Evolutionary conservation across 2,888 invertebrate genomes (phyloP).

Genomic region (Neocrepidodera transversa): DNA sequence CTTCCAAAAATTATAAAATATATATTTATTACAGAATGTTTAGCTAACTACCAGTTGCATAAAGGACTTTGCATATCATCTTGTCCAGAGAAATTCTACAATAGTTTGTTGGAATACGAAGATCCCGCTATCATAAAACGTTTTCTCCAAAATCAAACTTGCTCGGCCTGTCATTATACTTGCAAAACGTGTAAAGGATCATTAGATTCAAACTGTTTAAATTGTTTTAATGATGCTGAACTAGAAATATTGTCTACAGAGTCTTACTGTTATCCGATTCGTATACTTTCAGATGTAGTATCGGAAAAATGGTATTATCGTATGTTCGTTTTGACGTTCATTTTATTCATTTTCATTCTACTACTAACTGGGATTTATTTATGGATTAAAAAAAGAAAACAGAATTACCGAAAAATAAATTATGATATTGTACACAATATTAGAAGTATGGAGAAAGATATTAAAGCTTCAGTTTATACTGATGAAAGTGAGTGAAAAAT

Average conservation of each 20-base stretch:
- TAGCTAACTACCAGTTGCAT: slow-evolving; percentile 67
- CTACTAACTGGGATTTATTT: slow-evolving; percentile 31
- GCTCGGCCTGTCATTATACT: slow-evolving; percentile 77
- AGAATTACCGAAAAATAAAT: slow-evolving; percentile 39
- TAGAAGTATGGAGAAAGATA: slow-evolving; percentile 50
- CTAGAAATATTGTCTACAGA: slow-evolving; percentile 59
- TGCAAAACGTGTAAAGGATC: slow-evolving; percentile 75
- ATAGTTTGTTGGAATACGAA: slow-evolving; percentile 45
- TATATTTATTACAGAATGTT: slow-evolving; percentile 68
- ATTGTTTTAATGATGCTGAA: slow-evolving; percentile 72
- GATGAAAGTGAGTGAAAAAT: too few species aligned
- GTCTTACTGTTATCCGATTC: slow-evolving; percentile 56
- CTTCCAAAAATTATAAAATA: neutral
- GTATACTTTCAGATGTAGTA: slow-evolving; percentile 40
- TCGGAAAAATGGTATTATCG: slow-evolving; percentile 53
- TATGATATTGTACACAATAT: slow-evolving; percentile 47
- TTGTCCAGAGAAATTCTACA: slow-evolving; percentile 61
- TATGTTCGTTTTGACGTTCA: slow-evolving; percentile 46
- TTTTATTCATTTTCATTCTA: slow-evolving; percentile 43
- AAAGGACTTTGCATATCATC: slow-evolving; percentile 66
- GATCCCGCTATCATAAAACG: slow-evolving; percentile 39
- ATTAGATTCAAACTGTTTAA: slow-evolving; percentile 71
- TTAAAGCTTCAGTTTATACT: slow-evolving; percentile 52
- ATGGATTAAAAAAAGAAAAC: slow-evolving; percentile 29
- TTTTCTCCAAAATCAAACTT: slow-evolving; percentile 54